Evolutionary conservation across 2,113 vertebrate species (phyloP), one percentile per base, ranked within the genome.

Genomic region (Labeo rohita): DNA sequence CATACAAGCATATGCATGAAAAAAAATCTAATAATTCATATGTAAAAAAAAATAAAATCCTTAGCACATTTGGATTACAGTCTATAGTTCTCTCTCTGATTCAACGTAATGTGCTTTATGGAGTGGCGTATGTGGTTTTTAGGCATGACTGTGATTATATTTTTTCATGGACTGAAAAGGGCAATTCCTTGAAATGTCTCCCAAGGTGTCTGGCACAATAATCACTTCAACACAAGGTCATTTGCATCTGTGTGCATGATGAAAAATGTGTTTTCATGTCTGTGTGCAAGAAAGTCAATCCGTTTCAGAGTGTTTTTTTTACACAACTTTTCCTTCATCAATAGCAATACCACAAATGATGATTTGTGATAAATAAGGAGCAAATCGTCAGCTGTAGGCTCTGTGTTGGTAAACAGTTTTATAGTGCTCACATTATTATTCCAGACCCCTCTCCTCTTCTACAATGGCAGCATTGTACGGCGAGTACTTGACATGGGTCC

Each of bases 401-500:
- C 94, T 92, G 94, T 97, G 96, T 97, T 97, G 95, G 96, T 97
- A 97, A 98, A 98, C 96, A 97, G 93, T 94, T 94, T 93, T 91
- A 73, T 92, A 91, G 92, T 92, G 91, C 94, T 93, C 94, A 95
- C 94, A 95, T 97, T 97, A 96, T 96, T 93, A 95, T 96, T 95
- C 95, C 89, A 92, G 92, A 92, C 93, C 90, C 91, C 92, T 92
- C 92, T 93, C 92, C 91, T 87, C 90, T 91, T 84, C 86, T 92
- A 97, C 97, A 98, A 97, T 97, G 95, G 95, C 94, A 93, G 95
- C 94, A 97, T 97, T 98, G 97, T 98, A 94, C 95, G 39, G 90
- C 90, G 92, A 93, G 93, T 93, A 95, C 96, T 97, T 97, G 95
- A 97, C 93, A 95, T 96, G 96, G 95, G 95, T 96, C 95, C 89